Base-by-base conservation (phyloP, 2,888 invertebrate genomes). In the Hydraecia micacea region DNA sequence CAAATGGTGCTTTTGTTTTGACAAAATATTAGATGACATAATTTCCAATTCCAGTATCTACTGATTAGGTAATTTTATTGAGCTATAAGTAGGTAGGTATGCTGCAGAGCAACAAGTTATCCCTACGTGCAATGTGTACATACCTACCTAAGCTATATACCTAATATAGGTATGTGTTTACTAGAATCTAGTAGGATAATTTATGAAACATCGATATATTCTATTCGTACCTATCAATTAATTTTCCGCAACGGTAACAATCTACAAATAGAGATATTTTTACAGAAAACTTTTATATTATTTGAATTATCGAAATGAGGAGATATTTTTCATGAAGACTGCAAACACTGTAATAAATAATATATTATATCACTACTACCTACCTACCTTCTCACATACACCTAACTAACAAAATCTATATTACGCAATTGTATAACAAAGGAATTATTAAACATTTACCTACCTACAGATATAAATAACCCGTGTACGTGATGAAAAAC, bases 401-500 rank as follows among this genome's bases (percentile, higher is more conserved):
- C 21, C 25, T 25, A 49, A 21, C 18, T 46, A 21, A 68, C 52
- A 58, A n/a, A 49, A 46, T 18, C 32, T 42, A 60, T 25, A 28
- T 32, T 39, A 68, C n/a, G 60, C 42, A 60, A 73, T 68, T 21
- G 28, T 15, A 25, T 39, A 55, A 63, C 73, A 83, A 83, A 73
- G 62, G n/a, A 76, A 60, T 67, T 52, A 13, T n/a, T 32, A 68
- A 36, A 49, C 6, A 49, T 73, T 60, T 73, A 39, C 52, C 28
- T 73, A 67, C 73, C 65, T 52, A 68, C 39, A 69, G 42, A 63
- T 84, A 84, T 46, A 77, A 67, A 55, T 75, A 83, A 66, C 32
- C 25, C 36, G 58, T 49, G 65, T 79, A 63, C 73, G 77, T 82
- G 62, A 72, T 85, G 58, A 87, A 76, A 75, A 72, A 73, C 58